phyloP scores from a whole-genome alignment of 2,888 invertebrate species.

The Cantharis rufa region DNA sequence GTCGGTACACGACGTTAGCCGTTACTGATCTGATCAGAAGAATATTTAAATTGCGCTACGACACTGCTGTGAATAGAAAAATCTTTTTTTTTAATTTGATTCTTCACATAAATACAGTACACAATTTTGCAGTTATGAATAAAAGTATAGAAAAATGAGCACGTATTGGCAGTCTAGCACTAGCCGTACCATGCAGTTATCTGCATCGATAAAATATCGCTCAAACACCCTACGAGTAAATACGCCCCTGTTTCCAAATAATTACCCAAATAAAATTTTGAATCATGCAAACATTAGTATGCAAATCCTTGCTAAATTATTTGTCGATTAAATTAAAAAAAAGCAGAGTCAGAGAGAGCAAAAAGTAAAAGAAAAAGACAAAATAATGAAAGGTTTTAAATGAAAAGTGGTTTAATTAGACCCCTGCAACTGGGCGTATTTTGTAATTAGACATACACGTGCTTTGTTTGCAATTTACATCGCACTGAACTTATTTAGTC shows the following conservation, averaged over 20 bases:
- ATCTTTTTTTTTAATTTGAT: too few relatives aligned
- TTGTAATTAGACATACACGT: constrained; percentile 29
- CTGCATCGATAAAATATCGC: neutral
- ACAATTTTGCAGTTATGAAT: too few relatives aligned
- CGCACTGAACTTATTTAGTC: neutral
- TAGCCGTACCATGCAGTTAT: neutral
- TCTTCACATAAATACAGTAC: too few relatives aligned
- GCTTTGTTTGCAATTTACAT: constrained; percentile 18
- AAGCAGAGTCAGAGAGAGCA: neutral
- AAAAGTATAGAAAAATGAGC: too few relatives aligned
- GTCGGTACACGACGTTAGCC: too few relatives aligned
- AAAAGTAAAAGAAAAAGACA: neutral
- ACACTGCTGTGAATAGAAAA: too few relatives aligned
- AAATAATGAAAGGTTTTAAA: constrained; percentile 21
- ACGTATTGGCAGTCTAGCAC: neutral
- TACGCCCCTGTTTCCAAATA: neutral
- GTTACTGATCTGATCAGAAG: too few relatives aligned
- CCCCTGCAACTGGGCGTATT: constrained; percentile 20
- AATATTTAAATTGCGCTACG: too few relatives aligned
- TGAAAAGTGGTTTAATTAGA: constrained; percentile 25
- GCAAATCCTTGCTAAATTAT: neutral
- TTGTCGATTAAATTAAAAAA: neutral
- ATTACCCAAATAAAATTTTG: neutral
- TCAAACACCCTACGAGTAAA: neutral
- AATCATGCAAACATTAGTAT: neutral